Evolutionary conservation across 2,797 vertebrate species (phyloP), one percentile per base, ranked within the genome.

Genomic region (Halcyon smyrnensis): DNA sequence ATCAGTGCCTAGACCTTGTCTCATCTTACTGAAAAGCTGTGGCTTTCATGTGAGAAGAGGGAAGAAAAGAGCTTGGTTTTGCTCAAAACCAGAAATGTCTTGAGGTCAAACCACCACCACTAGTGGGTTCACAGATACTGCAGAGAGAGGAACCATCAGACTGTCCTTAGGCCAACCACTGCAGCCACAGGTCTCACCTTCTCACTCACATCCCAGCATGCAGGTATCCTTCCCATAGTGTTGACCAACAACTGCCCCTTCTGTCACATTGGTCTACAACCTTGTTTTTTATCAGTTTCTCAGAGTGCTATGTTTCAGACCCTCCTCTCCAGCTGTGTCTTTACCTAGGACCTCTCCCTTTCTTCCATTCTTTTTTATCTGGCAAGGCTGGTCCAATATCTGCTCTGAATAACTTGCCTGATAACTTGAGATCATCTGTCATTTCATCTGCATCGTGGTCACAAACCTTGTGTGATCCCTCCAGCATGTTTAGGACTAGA

Each of bases 91-190:
- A 53, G 54, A 50, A 43, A 46, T 63, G 18, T 37, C 76, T 63
- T 59, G 46, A 63, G 73, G 71, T 63, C 27, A 56, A 7, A 9
- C 13, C 62, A 37, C 16, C 43, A 30, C 1, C 39, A 21, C 36
- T 15, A 12, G 7, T 7, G 36, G 48, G 16, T 9, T 14, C 34
- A 21, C 4, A 0, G 2, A 7, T 8, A 5, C 3, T 11, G 9
- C 46, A 83, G 60, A 54, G 20, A 64, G 74, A 71, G 46, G 67
- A 81, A 11, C 34, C 30, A 28, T 10, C 41, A 13, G 67, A 18
- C 20, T 15, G 25, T 24, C 25, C 32, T 24, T 24, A 70, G 39
- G 19, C 34, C 56, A 39, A 3, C 12, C 13, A 9, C 37, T 2
- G 1, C 60, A 50, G 21, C 28, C 4, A 11, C 60, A 60, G 57